Evolutionary conservation across 2,113 vertebrate genomes (phyloP).

Genomic region (Oophaga pumilio): DNA sequence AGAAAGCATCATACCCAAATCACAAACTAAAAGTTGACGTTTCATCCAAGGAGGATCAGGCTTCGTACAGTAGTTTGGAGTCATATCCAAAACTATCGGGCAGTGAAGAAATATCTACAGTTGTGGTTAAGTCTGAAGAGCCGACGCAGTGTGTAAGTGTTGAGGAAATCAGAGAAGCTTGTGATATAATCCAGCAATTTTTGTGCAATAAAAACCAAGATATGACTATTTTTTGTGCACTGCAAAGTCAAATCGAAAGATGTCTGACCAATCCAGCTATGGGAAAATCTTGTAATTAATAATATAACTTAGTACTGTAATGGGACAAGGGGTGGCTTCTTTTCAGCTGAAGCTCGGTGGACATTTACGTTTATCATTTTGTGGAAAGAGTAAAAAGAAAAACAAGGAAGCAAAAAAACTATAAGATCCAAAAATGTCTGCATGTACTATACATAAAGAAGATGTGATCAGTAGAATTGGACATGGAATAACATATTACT

Average conservation of each 20-base stretch:
- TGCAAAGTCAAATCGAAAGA: conserved; percentile 45
- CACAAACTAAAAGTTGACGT: conserved; percentile 26
- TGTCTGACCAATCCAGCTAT: conserved; percentile 24
- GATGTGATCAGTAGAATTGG: background rate
- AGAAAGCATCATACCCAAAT: background rate
- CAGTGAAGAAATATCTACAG: background rate
- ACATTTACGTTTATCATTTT: background rate
- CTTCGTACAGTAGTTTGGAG: background rate
- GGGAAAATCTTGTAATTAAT: background rate
- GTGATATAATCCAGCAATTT: conserved; percentile 40
- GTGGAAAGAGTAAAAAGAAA: background rate
- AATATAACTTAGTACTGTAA: background rate
- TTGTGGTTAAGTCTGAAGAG: conserved; percentile 24
- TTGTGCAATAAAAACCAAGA: conserved; percentile 41
- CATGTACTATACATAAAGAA: background rate
- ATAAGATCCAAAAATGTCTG: background rate
- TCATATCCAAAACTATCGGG: background rate
- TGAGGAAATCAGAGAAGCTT: conserved; percentile 45
- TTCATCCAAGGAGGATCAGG: background rate
- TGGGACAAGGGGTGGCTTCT: background rate
- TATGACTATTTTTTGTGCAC: conserved; percentile 49
- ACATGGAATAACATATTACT: background rate
- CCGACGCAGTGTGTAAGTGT: background rate
- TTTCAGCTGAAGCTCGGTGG: background rate
- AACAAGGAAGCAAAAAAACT: background rate